Percentiles rank a stretch among this genome's conserved stretches.
Evolutionary conservation across 2,113 vertebrate genomes (phyloP).

Genomic region (Zosterops lateralis): DNA sequence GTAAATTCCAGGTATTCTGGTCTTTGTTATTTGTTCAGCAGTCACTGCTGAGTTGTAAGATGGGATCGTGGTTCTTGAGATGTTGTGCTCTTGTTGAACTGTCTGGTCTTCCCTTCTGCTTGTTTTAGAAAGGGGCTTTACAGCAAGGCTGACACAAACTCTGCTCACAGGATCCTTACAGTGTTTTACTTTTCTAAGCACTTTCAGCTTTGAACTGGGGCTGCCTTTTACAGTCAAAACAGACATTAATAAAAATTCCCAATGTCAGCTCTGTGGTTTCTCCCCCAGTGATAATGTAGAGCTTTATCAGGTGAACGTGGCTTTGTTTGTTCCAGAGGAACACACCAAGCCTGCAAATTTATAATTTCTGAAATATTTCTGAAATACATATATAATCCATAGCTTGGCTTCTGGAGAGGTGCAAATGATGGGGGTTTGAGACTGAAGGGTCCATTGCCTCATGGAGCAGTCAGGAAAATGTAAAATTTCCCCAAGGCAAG

Average conservation of each 20-base stretch:
- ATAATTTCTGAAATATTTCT: neutral
- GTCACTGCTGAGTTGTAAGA: neutral
- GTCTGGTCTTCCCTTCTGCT: neutral
- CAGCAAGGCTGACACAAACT: rapidly evolving
- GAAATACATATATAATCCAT: neutral
- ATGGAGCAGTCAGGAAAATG: neutral
- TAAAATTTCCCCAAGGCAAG: neutral
- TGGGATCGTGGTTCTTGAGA: neutral
- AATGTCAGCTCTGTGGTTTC: neutral
- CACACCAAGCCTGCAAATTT: neutral
- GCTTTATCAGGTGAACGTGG: neutral
- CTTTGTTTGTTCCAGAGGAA: neutral
- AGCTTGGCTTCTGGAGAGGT: neutral
- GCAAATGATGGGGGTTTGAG: neutral
- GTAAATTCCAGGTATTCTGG: neutral
- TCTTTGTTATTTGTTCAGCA: neutral
- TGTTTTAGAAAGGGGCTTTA: neutral
- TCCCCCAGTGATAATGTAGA: neutral
- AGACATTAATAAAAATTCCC: neutral
- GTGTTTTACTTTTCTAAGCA: neutral
- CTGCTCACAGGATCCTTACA: neutral
- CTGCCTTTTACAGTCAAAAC: neutral
- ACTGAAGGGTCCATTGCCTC: neutral
- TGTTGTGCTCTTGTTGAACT: neutral
- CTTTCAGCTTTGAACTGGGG: neutral